These are phyloP conservation scores for Eurytoma californica DNA, from an alignment of 2,888 invertebrate species.

Conservation along the genomic window DNA sequence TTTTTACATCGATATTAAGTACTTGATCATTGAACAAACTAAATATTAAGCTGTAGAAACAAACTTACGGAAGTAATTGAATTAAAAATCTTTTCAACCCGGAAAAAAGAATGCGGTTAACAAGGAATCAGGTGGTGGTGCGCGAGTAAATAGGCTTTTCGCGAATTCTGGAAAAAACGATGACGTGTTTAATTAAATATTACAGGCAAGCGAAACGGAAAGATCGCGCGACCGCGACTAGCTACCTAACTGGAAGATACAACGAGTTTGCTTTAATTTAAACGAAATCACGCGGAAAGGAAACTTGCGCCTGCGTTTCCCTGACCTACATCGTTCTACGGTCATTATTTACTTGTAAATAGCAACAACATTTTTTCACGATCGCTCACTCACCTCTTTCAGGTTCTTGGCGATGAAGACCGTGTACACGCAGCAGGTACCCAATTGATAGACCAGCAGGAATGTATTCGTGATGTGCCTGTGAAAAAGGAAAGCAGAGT, in stretches of 20 bases:
- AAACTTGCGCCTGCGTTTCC: constrained; percentile 14
- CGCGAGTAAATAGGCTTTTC: background rate
- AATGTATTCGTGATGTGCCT: constrained; percentile 86
- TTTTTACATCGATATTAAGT: background rate
- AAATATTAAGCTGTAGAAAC: too few species aligned
- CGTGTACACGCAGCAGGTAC: constrained; percentile 97
- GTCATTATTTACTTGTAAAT: background rate
- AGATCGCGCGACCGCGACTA: background rate
- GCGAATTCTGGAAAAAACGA: background rate
- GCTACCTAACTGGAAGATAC: constrained; percentile 15
- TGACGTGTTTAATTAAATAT: background rate
- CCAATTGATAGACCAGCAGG: constrained; percentile 92
- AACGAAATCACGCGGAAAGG: background rate
- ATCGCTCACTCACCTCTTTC: constrained; percentile 78
- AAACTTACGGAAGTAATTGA: background rate
- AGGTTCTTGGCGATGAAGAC: constrained; percentile 94
- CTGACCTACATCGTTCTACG: constrained; percentile 36
- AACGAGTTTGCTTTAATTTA: constrained; percentile 37
- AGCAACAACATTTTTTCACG: background rate
- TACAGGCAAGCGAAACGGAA: constrained; percentile 1
- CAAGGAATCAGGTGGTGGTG: background rate
- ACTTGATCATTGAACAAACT: too few species aligned
- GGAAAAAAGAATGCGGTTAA: background rate
- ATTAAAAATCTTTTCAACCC: background rate
- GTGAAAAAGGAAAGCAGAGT: constrained; percentile 65